Evolutionary conservation across 2,888 invertebrate genomes (phyloP), one percentile per base, ranked within the genome.

Genomic region (Eumacrocentrus americanus): DNA sequence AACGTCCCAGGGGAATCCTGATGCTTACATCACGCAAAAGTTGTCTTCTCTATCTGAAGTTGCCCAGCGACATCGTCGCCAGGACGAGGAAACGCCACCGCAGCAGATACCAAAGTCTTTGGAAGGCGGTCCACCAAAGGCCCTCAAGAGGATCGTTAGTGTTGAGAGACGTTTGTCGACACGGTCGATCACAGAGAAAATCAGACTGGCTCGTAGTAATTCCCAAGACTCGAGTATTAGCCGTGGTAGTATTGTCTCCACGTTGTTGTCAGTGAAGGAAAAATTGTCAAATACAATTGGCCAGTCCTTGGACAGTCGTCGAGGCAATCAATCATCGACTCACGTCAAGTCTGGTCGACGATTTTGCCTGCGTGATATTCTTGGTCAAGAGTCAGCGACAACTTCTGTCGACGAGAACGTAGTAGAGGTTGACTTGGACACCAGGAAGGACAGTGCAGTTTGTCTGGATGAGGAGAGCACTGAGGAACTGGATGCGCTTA

Each of bases 381-480:
- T 12, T 29, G 14, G 14, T 4, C 35, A 50, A 25, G 25, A 47
- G 12, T 35, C 42, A 9, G 29, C 14, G 6, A 35, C 3, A 14
- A 44, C 53, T 37, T 40, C 55, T 50, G 22, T 54, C 35, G 62
- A 47, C 38, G 35, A 60, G n/a, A 35, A 12, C 18, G 56, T 57
- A 7, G 16, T 22, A n/a, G 34, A 47, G 1, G 16, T 42, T 42
- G 46, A 52, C 9, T 7, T 22, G 23, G 55, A 51, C 9, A 44
- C 51, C 6, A 54, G 65, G 20, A 65, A 63, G 38, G 65, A 65
- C 29, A 65, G 65, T 51, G 63, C 65, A 7, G 53, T 65, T 11
- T 64, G 62, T 35, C 60, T 65, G 2, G 65, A 65, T n/a, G 65
- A 65, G 5, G 5, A 4, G 5, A 9, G 29, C 5, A 48, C 25